Percentiles rank a stretch among this genome's conserved stretches.
phyloP scores from a whole-genome alignment of 2,888 invertebrate genomes.

The Leptogaster cylindrica region DNA sequence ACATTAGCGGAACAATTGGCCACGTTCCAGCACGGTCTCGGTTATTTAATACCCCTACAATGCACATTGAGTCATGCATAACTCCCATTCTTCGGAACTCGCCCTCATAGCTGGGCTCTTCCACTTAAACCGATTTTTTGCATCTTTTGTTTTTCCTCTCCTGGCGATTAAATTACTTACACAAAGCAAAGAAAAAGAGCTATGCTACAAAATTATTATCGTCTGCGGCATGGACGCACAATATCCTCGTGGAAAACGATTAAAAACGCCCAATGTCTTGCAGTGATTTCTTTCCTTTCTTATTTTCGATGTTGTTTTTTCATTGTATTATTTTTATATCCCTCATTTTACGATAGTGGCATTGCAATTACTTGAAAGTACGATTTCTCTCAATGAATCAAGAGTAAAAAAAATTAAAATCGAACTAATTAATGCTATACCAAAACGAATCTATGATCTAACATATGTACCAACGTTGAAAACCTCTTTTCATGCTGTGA shows the following conservation, averaged over 20 bases:
- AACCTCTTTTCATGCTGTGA: too few relatives aligned
- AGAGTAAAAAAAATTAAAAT: too few relatives aligned
- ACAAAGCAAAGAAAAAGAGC: background rate
- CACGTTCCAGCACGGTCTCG: constrained; percentile 5
- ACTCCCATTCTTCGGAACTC: constrained; percentile 4
- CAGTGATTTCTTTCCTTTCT: background rate
- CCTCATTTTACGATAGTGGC: too few relatives aligned
- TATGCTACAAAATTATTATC: background rate
- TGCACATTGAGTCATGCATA: constrained; percentile 10
- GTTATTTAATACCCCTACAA: constrained; percentile 4
- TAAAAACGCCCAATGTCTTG: background rate
- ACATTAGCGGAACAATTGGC: constrained; percentile 3
- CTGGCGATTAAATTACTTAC: constrained; percentile 2
- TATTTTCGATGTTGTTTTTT: too few relatives aligned
- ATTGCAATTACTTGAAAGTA: too few relatives aligned
- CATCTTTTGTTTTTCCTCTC: constrained; percentile 8
- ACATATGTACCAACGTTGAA: too few relatives aligned
- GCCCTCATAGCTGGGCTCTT: background rate
- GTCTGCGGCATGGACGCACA: background rate
- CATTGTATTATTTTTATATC: too few relatives aligned
- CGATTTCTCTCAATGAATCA: too few relatives aligned
- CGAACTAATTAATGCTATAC: too few relatives aligned
- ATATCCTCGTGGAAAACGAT: background rate
- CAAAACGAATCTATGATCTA: too few relatives aligned
- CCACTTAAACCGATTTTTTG: background rate